These are phyloP conservation scores for Panopea generosa DNA, from an alignment of 2,888 invertebrate genomes.

Conservation along the genomic window DNA sequence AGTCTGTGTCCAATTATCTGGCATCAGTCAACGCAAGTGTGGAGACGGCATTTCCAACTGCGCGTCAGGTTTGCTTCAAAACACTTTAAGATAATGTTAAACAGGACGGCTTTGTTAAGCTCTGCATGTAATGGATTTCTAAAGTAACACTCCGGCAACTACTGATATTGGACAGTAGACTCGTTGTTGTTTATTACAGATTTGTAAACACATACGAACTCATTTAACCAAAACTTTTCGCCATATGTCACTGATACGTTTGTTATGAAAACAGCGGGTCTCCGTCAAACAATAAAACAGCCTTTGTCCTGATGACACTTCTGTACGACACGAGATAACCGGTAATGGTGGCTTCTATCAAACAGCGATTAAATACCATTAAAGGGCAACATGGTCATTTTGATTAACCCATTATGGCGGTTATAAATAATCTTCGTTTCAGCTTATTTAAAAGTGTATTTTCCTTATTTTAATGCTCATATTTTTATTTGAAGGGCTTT, in stretches of 20 bases:
- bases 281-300: not conserved
- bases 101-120: not conserved
- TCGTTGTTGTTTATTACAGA: not conserved
- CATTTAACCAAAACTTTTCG: not conserved
- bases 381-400: too few relatives aligned
- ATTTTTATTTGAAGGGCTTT: too few relatives aligned
- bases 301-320: not conserved
- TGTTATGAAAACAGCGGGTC: conserved; percentile 1
- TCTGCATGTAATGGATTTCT: not conserved
- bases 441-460: too few relatives aligned
- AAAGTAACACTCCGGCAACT: not conserved
- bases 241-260: not conserved
- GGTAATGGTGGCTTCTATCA: too few relatives aligned
- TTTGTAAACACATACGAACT: conserved; percentile 10
- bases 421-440: too few relatives aligned
- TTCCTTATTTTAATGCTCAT: too few relatives aligned
- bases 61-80: not conserved
- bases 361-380: too few relatives aligned
- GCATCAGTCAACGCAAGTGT: not conserved
- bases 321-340: too few relatives aligned
- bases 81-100: not conserved
- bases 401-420: too few relatives aligned
- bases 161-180: not conserved
- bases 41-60: not conserved
- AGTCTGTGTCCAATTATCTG: too few relatives aligned